phyloP scores from a whole-genome alignment of 92 coral and sea anemone genomes.

The Nematostella vectensis region DNA sequence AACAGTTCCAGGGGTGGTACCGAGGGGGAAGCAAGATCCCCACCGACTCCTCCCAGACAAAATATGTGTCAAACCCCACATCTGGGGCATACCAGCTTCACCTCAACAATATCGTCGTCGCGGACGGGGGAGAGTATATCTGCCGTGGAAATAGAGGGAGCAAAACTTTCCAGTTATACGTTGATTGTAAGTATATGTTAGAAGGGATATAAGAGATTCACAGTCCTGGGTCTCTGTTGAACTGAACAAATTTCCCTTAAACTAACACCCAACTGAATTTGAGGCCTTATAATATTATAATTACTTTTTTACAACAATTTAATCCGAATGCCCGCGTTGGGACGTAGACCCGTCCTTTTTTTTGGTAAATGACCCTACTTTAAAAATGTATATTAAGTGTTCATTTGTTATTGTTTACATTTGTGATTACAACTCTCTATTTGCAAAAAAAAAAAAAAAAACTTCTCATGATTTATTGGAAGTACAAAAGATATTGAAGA shows the following conservation, averaged over 20 bases:
- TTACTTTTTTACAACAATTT: too few relatives aligned
- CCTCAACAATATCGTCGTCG: slow-evolving; percentile 9
- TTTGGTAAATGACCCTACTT: too few relatives aligned
- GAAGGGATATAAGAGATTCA: neutral
- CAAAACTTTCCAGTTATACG: neutral
- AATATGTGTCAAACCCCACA: slow-evolving; percentile 8
- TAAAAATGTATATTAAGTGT: too few relatives aligned
- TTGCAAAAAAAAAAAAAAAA: too few relatives aligned
- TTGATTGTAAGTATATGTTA: slow-evolving; percentile 32
- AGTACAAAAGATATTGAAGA: too few relatives aligned
- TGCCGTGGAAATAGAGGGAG: slow-evolving; percentile 26
- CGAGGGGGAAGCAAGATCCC: slow-evolving; percentile 1
- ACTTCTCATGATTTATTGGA: too few relatives aligned
- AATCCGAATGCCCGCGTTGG: too few relatives aligned
- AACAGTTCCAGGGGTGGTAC: slow-evolving; percentile 33
- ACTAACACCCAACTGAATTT: neutral
- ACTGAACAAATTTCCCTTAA: neutral
- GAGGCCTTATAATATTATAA: too few relatives aligned
- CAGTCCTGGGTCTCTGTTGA: neutral
- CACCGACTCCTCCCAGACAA: neutral
- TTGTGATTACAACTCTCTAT: too few relatives aligned
- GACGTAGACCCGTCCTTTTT: too few relatives aligned
- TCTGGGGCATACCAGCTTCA: slow-evolving; percentile 6
- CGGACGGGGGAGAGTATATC: slow-evolving; percentile 22
- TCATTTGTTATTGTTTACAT: too few relatives aligned